Base-by-base conservation (phyloP, 1,140 invertebrate genomes). In the Drosophila ercepeae region DNA sequence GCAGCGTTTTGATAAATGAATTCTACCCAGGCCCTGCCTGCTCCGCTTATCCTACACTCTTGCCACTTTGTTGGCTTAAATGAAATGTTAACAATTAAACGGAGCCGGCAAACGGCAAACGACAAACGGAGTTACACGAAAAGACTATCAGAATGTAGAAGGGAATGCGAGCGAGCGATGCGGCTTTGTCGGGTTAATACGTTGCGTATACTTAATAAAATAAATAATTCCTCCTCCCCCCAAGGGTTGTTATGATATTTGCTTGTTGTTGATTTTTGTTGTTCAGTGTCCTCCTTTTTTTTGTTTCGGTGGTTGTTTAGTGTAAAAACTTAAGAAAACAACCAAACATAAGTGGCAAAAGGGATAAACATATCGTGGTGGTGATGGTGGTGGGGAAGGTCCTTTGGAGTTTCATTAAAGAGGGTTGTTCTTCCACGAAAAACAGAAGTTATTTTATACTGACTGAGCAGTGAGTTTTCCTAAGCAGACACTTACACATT, bases 71-170 rank as follows among this genome's bases (percentile, higher is more conserved):
- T n/a, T 53, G 57, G 68, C 82, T 88, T 88, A 86, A 86, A 86
- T 86, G 82, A 86, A 86, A 86, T 88, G 81, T 86, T 86, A 88
- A 86, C 81, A 86, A 86, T 86, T 86, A 86, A 86, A 84, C 72
- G 79, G 70, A 78, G 78, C 50, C 57, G 75, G 74, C 69, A 57
- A 41, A 77, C 57, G 75, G 74, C 69, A 57, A 41, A 77, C 78
- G 75, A 72, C 71, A 58, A 64, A 29, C 57, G 57, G 7, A 72
- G 46, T 70, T 63, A 79, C 75, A 84, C 81, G 81, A 86, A 84
- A 84, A 84, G 81, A 84, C 81, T 84, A 84, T 81, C 81, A 79
- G 71, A 53, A 75, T 55, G 25, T 27, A 67, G 59, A 73, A 79
- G 75, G 64, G 21, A 5, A 4, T 7, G 27, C 9, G 27, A 9